A percentile compares a stretch with the other conserved stretches of the same genome.
Conservation (phyloP, 2,888 invertebrate genomes). For the Drosophila peninsularis region DNA sequence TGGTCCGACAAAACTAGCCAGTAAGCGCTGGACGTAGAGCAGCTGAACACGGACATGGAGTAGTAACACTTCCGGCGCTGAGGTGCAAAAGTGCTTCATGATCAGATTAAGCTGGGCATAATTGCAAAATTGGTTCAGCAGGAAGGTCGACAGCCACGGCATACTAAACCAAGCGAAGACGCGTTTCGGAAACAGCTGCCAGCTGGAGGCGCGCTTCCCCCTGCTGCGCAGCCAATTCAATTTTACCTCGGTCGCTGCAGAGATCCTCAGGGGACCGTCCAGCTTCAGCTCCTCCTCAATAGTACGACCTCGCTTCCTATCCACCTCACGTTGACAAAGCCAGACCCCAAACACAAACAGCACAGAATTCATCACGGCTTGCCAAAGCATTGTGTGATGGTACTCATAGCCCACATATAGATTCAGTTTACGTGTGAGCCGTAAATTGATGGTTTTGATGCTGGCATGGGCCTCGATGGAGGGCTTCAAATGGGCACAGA, state of each 20-base stretch:
- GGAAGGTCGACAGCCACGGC: conserved; percentile 58
- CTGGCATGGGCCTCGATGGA: conserved; percentile 52
- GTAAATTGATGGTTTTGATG: conserved; percentile 36
- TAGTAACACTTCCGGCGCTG: conserved; percentile 29
- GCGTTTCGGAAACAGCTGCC: conserved; percentile 25
- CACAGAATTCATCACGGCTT: conserved; percentile 45
- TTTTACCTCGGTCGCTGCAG: conserved; percentile 44
- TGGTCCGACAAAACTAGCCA: conserved; percentile 1
- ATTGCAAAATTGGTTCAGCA: conserved; percentile 42
- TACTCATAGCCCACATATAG: conserved; percentile 59
- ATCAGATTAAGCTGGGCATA: conserved; percentile 46
- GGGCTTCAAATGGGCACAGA: conserved; percentile 51
- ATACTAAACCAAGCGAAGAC: conserved; percentile 21
- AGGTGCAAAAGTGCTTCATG: conserved; percentile 57
- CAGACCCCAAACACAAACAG: conserved; percentile 51
- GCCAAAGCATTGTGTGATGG: conserved; percentile 39
- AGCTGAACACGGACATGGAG: conserved; percentile 46
- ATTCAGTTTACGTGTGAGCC: conserved; percentile 37
- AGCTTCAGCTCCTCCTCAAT: background rate
- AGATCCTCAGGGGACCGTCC: conserved; percentile 1
- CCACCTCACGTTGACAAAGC: conserved; percentile 32
- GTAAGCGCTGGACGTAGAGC: conserved; percentile 42
- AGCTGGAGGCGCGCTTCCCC: background rate
- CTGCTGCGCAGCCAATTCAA: conserved; percentile 38
- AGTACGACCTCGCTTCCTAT: background rate